phyloP scores from a whole-genome alignment of 2,113 vertebrate genomes.

The Chionodraco myersi region DNA sequence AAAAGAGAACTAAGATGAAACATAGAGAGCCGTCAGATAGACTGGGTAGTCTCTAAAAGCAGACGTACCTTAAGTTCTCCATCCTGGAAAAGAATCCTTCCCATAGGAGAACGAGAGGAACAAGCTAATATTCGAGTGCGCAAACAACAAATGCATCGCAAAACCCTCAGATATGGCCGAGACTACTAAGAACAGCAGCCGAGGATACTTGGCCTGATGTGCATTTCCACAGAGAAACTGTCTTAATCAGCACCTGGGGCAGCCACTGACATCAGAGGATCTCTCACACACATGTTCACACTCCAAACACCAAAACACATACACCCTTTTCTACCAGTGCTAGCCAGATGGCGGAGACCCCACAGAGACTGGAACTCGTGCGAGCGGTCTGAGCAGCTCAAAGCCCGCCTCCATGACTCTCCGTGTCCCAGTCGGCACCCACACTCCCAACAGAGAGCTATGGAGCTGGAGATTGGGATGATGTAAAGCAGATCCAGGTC shows the following conservation, averaged over 20 bases:
- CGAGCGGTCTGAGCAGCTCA: conserved; percentile 57
- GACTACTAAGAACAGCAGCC: conserved; percentile 8
- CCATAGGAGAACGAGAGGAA: conserved; percentile 15
- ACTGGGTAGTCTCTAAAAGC: not conserved
- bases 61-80: not conserved
- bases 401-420: conserved; percentile 34
- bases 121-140: not conserved
- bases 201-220: conserved; percentile 35
- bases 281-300: conserved; percentile 59
- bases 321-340: conserved; percentile 34
- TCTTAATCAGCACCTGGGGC: conserved; percentile 70
- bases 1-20: conserved; percentile 1
- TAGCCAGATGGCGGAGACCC: conserved; percentile 68
- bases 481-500: conserved; percentile 58
- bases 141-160: conserved; percentile 28
- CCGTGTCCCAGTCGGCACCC: conserved; percentile 46
- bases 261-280: conserved; percentile 52
- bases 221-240: conserved; percentile 48
- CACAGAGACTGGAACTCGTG: conserved; percentile 46
- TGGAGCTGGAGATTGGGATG: conserved; percentile 38
- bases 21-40: not conserved
- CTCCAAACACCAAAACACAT: conserved; percentile 53
- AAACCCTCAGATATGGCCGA: not conserved
- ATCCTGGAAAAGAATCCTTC: not conserved
- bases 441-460: conserved; percentile 40